These are phyloP conservation scores for Eristalis arbustorum DNA, from an alignment of 2,888 invertebrate species.

Conservation along the genomic window DNA sequence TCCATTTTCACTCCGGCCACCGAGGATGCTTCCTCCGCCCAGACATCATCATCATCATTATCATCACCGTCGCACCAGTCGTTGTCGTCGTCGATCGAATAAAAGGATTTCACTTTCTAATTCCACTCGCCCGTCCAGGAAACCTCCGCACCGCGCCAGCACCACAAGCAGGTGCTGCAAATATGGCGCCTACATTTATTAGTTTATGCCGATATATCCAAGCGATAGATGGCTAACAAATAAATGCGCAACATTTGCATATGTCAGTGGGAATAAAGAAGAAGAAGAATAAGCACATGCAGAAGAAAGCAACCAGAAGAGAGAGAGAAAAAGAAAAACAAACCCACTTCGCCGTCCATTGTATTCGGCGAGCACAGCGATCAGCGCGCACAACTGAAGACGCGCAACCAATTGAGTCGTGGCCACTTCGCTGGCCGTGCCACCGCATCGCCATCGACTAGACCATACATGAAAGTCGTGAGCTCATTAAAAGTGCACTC, in stretches of 20 bases:
- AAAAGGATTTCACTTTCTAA: constrained; percentile 70
- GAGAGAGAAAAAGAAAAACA: too few relatives aligned
- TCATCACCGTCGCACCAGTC: background rate
- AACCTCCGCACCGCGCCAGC: constrained; percentile 6
- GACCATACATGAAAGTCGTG: constrained; percentile 66
- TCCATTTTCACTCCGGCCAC: constrained; percentile 15
- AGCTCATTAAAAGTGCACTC: constrained; percentile 70
- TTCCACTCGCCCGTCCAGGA: constrained; percentile 39
- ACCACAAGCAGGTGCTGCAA: constrained; percentile 51
- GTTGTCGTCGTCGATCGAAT: constrained; percentile 15
- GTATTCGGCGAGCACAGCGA: constrained; percentile 25
- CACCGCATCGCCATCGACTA: constrained; percentile 22
- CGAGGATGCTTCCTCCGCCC: constrained; percentile 22
- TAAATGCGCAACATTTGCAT: constrained; percentile 69
- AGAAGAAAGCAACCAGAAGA: too few relatives aligned
- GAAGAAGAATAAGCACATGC: background rate
- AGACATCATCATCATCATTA: background rate
- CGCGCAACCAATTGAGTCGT: constrained; percentile 57
- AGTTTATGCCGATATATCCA: constrained; percentile 68
- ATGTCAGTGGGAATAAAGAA: constrained; percentile 54
- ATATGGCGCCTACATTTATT: constrained; percentile 70
- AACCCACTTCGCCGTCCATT: constrained; percentile 40
- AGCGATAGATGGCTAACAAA: constrained; percentile 66
- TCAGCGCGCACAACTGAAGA: constrained; percentile 37
- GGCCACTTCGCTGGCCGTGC: constrained; percentile 13